Conservation (phyloP, 2,888 invertebrate species). For the Seira musarum region DNA sequence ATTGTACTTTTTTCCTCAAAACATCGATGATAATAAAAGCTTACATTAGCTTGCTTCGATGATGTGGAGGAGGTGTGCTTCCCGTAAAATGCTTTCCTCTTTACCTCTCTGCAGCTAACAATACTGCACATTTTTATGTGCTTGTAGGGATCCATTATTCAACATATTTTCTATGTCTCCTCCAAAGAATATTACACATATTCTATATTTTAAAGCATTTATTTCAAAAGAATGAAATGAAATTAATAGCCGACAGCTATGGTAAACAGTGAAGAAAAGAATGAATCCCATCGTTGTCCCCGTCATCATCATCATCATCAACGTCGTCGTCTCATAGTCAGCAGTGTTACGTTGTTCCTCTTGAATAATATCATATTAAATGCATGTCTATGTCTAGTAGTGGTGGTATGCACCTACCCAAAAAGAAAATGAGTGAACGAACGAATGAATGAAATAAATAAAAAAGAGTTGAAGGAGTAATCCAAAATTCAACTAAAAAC, state of each 20-base stretch:
- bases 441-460: background rate
- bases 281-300: slow-evolving; percentile 53
- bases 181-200: slow-evolving; percentile 65
- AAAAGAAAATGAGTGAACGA: background rate
- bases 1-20: no score
- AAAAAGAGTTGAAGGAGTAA: slow-evolving; percentile 5
- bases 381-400: background rate
- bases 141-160: no score
- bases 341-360: no score
- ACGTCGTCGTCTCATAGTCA: slow-evolving; percentile 10
- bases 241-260: slow-evolving; percentile 70
- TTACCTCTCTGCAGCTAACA: no score
- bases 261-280: slow-evolving; percentile 67
- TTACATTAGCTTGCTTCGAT: no score
- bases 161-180: slow-evolving; percentile 29
- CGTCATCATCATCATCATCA: slow-evolving; percentile 5
- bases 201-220: slow-evolving; percentile 69
- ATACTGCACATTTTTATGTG: no score
- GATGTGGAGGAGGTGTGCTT: no score
- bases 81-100: no score
- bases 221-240: slow-evolving; percentile 70
- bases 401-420: no score
- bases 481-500: slow-evolving; percentile 6
- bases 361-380: slow-evolving; percentile 19
- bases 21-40: no score